Evolutionary conservation across 2,113 vertebrate species (phyloP).

Genomic region (Bubo bubo): DNA sequence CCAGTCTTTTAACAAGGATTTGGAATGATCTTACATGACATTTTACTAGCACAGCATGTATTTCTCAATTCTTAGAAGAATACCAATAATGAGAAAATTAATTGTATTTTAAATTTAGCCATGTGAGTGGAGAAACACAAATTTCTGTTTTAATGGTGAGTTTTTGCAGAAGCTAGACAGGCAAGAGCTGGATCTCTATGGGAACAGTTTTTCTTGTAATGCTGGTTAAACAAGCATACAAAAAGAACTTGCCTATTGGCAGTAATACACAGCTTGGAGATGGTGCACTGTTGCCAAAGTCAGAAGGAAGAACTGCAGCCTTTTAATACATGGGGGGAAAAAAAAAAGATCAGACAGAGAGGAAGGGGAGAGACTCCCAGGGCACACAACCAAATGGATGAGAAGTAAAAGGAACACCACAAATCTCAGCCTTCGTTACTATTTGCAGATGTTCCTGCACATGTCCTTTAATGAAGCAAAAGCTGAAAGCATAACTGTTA

Average conservation of each 20-base stretch:
- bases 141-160: not conserved
- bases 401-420: not conserved
- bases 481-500: not conserved
- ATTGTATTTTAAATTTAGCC: not conserved
- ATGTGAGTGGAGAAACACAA: not conserved
- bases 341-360: not conserved
- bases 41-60: not conserved
- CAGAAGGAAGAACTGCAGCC: not conserved
- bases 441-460: not conserved
- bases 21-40: not conserved
- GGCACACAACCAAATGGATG: not conserved
- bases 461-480: not conserved
- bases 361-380: not conserved
- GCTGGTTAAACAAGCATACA: not conserved
- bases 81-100: not conserved
- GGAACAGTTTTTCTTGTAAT: not conserved
- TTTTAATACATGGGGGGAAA: not conserved
- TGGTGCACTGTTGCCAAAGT: not conserved
- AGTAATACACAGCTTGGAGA: not conserved
- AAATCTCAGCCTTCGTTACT: not conserved
- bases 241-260: not conserved
- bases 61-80: not conserved
- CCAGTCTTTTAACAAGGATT: not conserved
- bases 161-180: not conserved
- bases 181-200: not conserved